Evolutionary conservation across 1,140 invertebrate species (phyloP).

Genomic region (Drosophila repleta): DNA sequence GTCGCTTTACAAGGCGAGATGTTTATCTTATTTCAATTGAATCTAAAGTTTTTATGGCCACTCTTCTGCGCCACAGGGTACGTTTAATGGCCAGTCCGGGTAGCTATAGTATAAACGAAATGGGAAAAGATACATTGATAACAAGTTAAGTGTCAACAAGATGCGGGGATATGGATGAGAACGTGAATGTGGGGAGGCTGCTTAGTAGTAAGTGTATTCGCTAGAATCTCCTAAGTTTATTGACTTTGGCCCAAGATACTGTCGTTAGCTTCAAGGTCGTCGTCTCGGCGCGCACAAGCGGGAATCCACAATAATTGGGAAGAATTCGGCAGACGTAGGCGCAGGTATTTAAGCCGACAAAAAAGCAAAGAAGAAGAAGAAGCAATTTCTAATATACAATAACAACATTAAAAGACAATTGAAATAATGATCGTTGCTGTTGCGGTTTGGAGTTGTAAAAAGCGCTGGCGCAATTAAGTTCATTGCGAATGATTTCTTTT

Average conservation of each 20-base stretch:
- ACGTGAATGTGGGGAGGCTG: constrained; percentile 28
- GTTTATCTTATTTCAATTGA: constrained; percentile 66
- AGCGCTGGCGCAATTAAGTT: constrained; percentile 53
- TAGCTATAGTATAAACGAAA: constrained; percentile 65
- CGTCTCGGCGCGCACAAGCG: not conserved
- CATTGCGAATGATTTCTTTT: constrained; percentile 62
- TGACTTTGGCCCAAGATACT: constrained; percentile 50
- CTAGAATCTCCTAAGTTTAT: constrained; percentile 64
- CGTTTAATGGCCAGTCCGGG: constrained; percentile 36
- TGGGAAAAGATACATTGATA: constrained; percentile 80
- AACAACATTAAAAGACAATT: constrained; percentile 67
- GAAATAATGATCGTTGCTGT: constrained; percentile 56
- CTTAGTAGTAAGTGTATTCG: constrained; percentile 42
- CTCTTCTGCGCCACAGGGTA: constrained; percentile 11
- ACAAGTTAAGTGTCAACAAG: constrained; percentile 59
- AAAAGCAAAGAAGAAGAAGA: not conserved
- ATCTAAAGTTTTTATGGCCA: constrained; percentile 60
- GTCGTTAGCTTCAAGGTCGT: constrained; percentile 57
- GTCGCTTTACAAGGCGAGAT: constrained; percentile 51
- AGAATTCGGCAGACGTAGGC: constrained; percentile 36
- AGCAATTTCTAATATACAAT: constrained; percentile 35
- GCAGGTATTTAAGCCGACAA: constrained; percentile 28
- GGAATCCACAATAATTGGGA: constrained; percentile 29
- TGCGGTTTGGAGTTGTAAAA: constrained; percentile 46
- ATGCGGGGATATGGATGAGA: constrained; percentile 22